Evolutionary conservation across 2,797 vertebrate species (phyloP).

Genomic region (Catharus ustulatus): DNA sequence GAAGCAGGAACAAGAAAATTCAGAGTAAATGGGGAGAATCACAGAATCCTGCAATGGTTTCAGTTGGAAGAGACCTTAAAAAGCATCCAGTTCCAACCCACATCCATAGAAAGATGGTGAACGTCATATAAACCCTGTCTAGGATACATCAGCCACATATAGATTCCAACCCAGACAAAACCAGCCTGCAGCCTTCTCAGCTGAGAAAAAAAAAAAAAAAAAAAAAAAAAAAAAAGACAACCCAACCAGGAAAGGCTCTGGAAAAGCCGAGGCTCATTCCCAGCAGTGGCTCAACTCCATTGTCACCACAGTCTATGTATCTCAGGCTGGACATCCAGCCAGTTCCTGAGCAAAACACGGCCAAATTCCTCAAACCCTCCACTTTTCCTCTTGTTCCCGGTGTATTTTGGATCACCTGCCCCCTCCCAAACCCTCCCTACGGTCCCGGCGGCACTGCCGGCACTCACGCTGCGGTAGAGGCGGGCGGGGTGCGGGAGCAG

Average conservation of each 20-base stretch:
- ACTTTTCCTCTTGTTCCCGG: not conserved
- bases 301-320: fast-evolving
- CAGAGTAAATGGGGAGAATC: not conserved
- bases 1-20: not conserved
- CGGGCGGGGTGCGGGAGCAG: conserved; percentile 88
- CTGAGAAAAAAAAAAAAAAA: too few species aligned
- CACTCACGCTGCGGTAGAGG: conserved; percentile 92
- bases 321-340: fast-evolving
- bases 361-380: fast-evolving
- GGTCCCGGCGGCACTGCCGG: not conserved
- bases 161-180: not conserved
- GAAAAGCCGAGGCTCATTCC: not conserved
- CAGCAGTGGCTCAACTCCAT: not conserved
- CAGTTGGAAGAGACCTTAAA: not conserved
- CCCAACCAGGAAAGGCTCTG: not conserved
- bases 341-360: fast-evolving
- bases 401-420: fast-evolving
- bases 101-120: not conserved
- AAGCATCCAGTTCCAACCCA: not conserved
- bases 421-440: not conserved
- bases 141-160: not conserved
- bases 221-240: not conserved
- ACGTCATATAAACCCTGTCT: fast-evolving
- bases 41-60: not conserved
- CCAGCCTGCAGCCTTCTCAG: fast-evolving